Conservation (phyloP, 1,140 invertebrate species). For the Drosophila lowei region DNA sequence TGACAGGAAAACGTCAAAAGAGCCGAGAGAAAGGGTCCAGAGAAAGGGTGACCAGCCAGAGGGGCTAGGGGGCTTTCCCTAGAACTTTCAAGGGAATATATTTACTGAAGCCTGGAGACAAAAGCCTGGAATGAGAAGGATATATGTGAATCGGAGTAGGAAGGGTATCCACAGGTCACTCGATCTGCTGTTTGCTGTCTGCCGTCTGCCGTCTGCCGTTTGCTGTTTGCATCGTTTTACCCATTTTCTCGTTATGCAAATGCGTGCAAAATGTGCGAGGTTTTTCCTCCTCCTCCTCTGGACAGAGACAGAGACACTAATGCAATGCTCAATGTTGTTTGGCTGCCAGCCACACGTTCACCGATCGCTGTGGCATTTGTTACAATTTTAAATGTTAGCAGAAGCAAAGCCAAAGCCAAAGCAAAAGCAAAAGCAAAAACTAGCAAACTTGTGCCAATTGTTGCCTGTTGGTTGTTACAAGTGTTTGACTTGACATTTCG, state of each 20-base stretch:
- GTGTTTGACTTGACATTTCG: slow-evolving; percentile 78
- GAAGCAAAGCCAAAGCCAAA: slow-evolving; percentile 61
- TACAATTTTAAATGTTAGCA: slow-evolving; percentile 81
- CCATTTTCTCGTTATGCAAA: slow-evolving; percentile 72
- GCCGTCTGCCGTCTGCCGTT: neutral
- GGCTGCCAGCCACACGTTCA: slow-evolving; percentile 76
- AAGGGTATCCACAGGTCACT: slow-evolving; percentile 47
- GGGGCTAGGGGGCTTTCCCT: slow-evolving; percentile 61
- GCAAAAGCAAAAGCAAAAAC: slow-evolving; percentile 21
- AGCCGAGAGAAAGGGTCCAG: slow-evolving; percentile 14
- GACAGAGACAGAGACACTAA: slow-evolving; percentile 17
- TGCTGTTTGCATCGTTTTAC: slow-evolving; percentile 1
- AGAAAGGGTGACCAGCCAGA: neutral
- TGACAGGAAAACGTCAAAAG: slow-evolving; percentile 60
- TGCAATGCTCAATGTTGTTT: slow-evolving; percentile 53
- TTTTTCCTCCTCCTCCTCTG: slow-evolving; percentile 40
- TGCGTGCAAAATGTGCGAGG: slow-evolving; percentile 79
- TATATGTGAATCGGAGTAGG: too few species aligned
- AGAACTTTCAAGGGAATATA: too few species aligned
- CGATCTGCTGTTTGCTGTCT: slow-evolving; percentile 7
- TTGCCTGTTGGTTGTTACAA: slow-evolving; percentile 52
- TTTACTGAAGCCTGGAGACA: too few species aligned
- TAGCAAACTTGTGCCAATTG: slow-evolving; percentile 74
- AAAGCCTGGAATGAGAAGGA: too few species aligned
- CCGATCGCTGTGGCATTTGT: slow-evolving; percentile 76